Evolutionary conservation across 1,140 invertebrate species (phyloP), one percentile per base, ranked within the genome.

Genomic region (Drosophila ohnishii): DNA sequence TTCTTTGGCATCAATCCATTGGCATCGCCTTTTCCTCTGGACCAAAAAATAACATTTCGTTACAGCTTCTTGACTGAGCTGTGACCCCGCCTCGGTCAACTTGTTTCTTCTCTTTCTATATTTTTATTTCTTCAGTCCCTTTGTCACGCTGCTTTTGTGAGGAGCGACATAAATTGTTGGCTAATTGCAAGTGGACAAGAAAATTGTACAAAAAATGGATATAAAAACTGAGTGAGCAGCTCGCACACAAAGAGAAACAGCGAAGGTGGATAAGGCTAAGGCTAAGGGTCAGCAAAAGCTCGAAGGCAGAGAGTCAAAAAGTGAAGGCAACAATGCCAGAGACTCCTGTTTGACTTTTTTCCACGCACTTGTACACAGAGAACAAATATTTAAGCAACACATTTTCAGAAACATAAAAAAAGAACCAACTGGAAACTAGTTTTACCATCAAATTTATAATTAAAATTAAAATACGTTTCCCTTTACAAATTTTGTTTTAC

Each of bases 91-190:
- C 5, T 28, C 25, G 1, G 25, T 28, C 25, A 28, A 28, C 25
- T 28, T 28, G 5, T 28, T 28, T 28, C 25, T 28, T 28, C 25
- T 28, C 5, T 28, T 28, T 28, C 5, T 28, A 28, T 6, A 28
- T 5, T 28, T 28, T 28, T 28, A 5, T 28, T 28, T 28, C 25
- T 5, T 28, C 25, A 28, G 5, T 28, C 5, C 25, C 25, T 28
- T 28, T 28, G 25, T 28, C 25, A 28, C 25, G 22, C 22, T 22
- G 1, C 22, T 22, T 22, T 22, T 84, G 57, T 76, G 39, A 45
- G 19, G 55, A 50, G 44, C 63, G 76, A 84, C 80, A 84, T 84
- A 84, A 84, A 83, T 80, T 84, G 80, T 58, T 84, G 63, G 80
- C 80, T 84, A 84, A 84, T 84, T 84, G 80, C 80, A 80, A 84